Conservation (phyloP, 2,113 vertebrate species). For the Siniperca chuatsi region DNA sequence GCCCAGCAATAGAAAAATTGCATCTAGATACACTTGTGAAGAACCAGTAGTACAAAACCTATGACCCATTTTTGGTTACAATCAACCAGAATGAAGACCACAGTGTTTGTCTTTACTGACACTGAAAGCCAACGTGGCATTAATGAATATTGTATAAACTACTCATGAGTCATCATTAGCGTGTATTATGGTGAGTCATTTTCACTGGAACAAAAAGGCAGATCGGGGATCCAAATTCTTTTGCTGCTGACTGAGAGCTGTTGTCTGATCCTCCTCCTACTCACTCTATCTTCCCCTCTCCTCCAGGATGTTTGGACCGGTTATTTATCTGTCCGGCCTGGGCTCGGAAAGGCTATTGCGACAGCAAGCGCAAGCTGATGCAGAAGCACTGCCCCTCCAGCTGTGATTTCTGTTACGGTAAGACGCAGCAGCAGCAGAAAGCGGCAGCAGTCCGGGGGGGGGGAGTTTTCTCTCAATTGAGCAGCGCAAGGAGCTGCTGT, state of each 20-base stretch:
- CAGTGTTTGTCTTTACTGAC: conserved; percentile 42
- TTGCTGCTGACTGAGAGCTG: conserved; percentile 50
- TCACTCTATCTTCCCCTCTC: conserved; percentile 37
- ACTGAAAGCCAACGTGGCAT: conserved; percentile 60
- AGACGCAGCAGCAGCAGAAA: conserved; percentile 58
- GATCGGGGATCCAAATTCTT: conserved; percentile 46
- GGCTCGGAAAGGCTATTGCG: conserved; percentile 92
- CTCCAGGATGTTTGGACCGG: conserved; percentile 92
- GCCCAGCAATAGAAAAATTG: conserved; percentile 13
- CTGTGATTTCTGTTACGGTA: conserved; percentile 98
- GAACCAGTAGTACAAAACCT: neutral
- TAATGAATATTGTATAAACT: conserved; percentile 62
- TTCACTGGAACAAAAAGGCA: conserved; percentile 41
- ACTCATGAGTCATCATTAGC: conserved; percentile 61
- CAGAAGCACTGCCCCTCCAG: conserved; percentile 94
- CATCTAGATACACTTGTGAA: conserved; percentile 7
- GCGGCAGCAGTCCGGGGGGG: conserved; percentile 35
- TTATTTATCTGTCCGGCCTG: conserved; percentile 90
- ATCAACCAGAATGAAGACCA: conserved; percentile 9
- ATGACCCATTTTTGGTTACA: conserved; percentile 12
- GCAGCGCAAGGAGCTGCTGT: conserved; percentile 59
- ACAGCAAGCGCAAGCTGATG: conserved; percentile 90
- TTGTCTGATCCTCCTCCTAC: conserved; percentile 37
- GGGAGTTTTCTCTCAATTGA: conserved; percentile 60
- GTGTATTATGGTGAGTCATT: conserved; percentile 63